phyloP scores from a whole-genome alignment of 2,113 vertebrate species.

The Perca fluviatilis region DNA sequence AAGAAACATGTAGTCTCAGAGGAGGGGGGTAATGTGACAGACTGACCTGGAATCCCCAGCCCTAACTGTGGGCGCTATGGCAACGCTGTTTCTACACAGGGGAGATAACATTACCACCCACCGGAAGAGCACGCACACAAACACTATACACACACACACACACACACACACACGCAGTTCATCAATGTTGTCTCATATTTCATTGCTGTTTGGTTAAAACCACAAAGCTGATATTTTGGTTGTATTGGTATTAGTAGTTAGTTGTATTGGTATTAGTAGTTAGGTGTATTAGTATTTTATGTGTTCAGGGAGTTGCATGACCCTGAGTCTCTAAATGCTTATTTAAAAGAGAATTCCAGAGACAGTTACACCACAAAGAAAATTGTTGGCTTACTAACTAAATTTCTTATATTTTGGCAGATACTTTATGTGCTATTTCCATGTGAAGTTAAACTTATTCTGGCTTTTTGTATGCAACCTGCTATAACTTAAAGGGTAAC shows the following conservation, averaged over 20 bases:
- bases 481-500: neutral
- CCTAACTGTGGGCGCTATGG: conserved; percentile 50
- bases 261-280: too few relatives aligned
- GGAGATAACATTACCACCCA: conserved; percentile 57
- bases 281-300: too few relatives aligned
- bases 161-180: neutral
- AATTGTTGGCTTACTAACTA: neutral
- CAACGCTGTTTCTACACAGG: conserved; percentile 63
- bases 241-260: neutral
- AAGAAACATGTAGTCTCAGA: conserved; percentile 33
- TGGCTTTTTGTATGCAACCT: neutral
- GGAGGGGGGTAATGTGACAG: conserved; percentile 56
- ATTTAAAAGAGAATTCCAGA: conserved; percentile 4
- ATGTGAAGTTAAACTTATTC: neutral
- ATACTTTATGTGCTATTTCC: neutral
- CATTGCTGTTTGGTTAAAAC: neutral
- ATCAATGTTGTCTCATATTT: neutral
- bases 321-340: neutral
- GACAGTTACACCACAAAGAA: neutral
- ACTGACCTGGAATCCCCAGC: conserved; percentile 55
- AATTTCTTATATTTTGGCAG: neutral
- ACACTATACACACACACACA: neutral
- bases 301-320: too few relatives aligned
- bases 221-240: neutral
- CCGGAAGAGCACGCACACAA: conserved; percentile 24